Conservation (phyloP, 2,888 invertebrate genomes). For the Oscheius sp. region DNA sequence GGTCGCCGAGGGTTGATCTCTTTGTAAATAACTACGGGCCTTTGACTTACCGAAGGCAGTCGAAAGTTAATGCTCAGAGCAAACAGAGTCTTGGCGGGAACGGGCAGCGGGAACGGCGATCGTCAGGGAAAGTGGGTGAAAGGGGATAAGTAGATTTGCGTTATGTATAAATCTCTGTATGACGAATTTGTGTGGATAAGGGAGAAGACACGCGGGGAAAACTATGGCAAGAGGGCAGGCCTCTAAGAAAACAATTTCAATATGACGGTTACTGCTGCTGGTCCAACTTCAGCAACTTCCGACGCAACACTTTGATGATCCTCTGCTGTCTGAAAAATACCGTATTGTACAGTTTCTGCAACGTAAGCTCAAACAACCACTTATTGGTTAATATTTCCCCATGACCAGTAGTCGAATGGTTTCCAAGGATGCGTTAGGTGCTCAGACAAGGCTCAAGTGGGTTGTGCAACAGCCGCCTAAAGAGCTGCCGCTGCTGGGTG, state of each 20-base stretch:
- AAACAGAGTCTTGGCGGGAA: conserved; percentile 16
- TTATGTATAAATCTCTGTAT: conserved; percentile 30
- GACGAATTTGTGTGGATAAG: conserved; percentile 18
- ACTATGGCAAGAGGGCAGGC: conserved; percentile 14
- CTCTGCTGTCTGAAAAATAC: conserved; percentile 65
- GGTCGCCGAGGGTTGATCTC: conserved; percentile 31
- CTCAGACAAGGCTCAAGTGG: conserved; percentile 31
- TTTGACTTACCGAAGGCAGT: conserved; percentile 36
- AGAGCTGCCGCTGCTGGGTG: conserved; percentile 23
- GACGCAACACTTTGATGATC: conserved; percentile 65
- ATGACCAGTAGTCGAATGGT: background rate
- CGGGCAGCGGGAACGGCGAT: conserved; percentile 34
- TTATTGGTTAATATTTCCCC: background rate
- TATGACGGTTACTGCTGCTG: background rate
- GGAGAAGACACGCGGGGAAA: background rate
- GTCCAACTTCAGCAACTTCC: conserved; percentile 64
- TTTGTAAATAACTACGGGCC: conserved; percentile 22
- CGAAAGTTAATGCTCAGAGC: conserved; percentile 31
- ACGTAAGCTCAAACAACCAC: background rate
- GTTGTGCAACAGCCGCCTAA: conserved; percentile 31
- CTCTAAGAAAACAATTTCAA: background rate
- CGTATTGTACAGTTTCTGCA: background rate
- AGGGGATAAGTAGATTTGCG: conserved; percentile 27
- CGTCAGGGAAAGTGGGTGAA: conserved; percentile 5
- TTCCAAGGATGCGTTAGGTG: conserved; percentile 7